A percentile compares a stretch with the other conserved stretches of the same genome.
Evolutionary conservation across 2,888 invertebrate genomes (phyloP).

Genomic region (Tricholauxania praeusta): DNA sequence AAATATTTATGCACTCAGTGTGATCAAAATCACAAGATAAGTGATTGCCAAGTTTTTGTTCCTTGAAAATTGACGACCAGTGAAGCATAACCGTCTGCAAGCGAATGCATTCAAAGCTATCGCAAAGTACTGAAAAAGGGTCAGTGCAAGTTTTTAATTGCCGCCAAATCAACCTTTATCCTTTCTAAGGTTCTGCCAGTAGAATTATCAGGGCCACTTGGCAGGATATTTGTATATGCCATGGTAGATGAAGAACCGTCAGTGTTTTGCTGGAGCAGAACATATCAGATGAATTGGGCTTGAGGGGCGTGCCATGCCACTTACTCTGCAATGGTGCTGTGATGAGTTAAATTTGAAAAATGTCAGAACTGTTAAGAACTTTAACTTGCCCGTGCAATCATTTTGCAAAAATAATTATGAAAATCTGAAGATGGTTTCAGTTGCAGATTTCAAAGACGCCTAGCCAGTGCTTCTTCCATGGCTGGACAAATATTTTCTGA

Average conservation of each 20-base stretch:
- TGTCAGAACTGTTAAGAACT: too few relatives aligned
- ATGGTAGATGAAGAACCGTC: too few relatives aligned
- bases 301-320: neutral
- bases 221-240: too few relatives aligned
- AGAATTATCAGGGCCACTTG: too few relatives aligned
- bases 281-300: too few relatives aligned
- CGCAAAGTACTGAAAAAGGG: slow-evolving; percentile 13
- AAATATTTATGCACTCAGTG: too few relatives aligned
- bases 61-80: neutral
- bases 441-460: slow-evolving; percentile 1
- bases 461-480: slow-evolving; percentile 6
- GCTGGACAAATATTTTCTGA: slow-evolving; percentile 8
- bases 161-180: too few relatives aligned
- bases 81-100: slow-evolving; percentile 12
- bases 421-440: too few relatives aligned
- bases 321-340: slow-evolving; percentile 15
- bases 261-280: too few relatives aligned
- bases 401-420: neutral
- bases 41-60: slow-evolving; percentile 18
- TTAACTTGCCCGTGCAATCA: neutral
- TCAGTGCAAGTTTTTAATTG: too few relatives aligned
- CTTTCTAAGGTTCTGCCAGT: too few relatives aligned
- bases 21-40: too few relatives aligned
- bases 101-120: slow-evolving; percentile 21
- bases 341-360: neutral